A percentile compares a stretch with the other conserved stretches of the same genome.
Evolutionary conservation across 2,797 vertebrate species (phyloP).

Genomic region (Arrhamphus sclerolepis): DNA sequence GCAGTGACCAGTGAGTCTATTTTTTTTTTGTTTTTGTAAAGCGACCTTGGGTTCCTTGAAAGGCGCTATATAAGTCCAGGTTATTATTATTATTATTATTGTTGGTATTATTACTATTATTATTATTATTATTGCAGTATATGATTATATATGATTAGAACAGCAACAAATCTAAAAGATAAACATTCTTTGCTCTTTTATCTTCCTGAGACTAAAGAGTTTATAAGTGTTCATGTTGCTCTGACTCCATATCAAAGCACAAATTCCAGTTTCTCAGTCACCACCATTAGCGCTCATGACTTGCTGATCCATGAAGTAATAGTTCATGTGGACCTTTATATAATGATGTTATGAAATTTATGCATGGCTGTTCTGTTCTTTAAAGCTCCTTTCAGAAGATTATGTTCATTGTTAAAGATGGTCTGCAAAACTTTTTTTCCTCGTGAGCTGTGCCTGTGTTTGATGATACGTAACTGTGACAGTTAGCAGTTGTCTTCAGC

Average conservation of each 20-base stretch:
- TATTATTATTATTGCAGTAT: neutral
- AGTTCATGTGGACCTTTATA: constrained; percentile 29
- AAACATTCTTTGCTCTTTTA: neutral
- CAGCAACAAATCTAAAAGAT: no score
- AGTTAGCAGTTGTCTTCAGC: neutral
- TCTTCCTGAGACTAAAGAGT: constrained; percentile 1
- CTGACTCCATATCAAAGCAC: neutral
- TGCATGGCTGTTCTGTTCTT: neutral
- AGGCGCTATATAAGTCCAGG: no score
- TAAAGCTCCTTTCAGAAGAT: no score
- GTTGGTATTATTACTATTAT: no score
- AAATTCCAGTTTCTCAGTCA: constrained; percentile 4
- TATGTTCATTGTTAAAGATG: no score
- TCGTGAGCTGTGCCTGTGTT: neutral
- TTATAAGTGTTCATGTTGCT: neutral
- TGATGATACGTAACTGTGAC: neutral
- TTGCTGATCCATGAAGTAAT: constrained; percentile 31
- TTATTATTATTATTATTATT: neutral
- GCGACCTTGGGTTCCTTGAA: no score
- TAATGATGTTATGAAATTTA: constrained; percentile 46
- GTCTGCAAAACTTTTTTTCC: no score
- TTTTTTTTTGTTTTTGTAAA: no score
- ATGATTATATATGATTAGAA: neutral
- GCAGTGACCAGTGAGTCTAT: constrained; percentile 93
- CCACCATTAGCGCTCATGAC: constrained; percentile 4